Evolutionary conservation across 2,113 vertebrate species (phyloP).

Genomic region (Odocoileus hemionus): DNA sequence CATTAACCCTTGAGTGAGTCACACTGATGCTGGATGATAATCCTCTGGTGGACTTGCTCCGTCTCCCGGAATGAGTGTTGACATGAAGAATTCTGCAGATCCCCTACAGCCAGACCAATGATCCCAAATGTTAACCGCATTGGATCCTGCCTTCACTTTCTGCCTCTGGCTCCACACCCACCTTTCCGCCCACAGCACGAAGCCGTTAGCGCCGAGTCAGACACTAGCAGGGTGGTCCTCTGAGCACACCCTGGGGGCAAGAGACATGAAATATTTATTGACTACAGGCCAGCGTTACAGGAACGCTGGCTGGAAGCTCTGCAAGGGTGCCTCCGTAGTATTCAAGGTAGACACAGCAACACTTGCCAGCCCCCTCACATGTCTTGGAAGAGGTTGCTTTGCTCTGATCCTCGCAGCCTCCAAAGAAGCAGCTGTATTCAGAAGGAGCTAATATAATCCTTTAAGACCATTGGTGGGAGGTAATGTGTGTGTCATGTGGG

Average conservation of each 20-base stretch:
- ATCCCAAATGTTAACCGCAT: slow-evolving; percentile 62
- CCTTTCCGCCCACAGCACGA: slow-evolving; percentile 54
- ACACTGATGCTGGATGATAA: slow-evolving; percentile 58
- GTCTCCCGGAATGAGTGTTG: slow-evolving; percentile 58
- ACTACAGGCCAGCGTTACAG: slow-evolving; percentile 50
- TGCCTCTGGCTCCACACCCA: slow-evolving; percentile 63
- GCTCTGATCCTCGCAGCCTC: slow-evolving; percentile 38
- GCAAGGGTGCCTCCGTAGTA: slow-evolving; percentile 28
- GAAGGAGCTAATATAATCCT: slow-evolving; percentile 49
- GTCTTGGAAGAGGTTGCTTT: slow-evolving; percentile 44
- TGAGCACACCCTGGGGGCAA: slow-evolving; percentile 47
- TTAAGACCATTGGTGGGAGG: slow-evolving; percentile 33
- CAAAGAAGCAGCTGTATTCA: slow-evolving; percentile 56
- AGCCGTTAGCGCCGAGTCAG: slow-evolving; percentile 58
- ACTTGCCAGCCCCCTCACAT: slow-evolving; percentile 39
- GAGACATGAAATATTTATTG: slow-evolving; percentile 65
- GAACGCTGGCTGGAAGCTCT: slow-evolving; percentile 37
- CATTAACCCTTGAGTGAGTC: slow-evolving; percentile 67
- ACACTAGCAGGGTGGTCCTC: slow-evolving; percentile 71
- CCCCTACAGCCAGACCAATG: slow-evolving; percentile 60
- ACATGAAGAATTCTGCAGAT: slow-evolving; percentile 58
- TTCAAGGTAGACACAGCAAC: slow-evolving; percentile 26
- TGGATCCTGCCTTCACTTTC: slow-evolving; percentile 46
- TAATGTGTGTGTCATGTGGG: neutral
- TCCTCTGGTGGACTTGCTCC: slow-evolving; percentile 50